Percentiles rank a stretch among this genome's conserved stretches.
Evolutionary conservation across 2,113 vertebrate genomes (phyloP).

Genomic region (Cyprinodon variegatus): DNA sequence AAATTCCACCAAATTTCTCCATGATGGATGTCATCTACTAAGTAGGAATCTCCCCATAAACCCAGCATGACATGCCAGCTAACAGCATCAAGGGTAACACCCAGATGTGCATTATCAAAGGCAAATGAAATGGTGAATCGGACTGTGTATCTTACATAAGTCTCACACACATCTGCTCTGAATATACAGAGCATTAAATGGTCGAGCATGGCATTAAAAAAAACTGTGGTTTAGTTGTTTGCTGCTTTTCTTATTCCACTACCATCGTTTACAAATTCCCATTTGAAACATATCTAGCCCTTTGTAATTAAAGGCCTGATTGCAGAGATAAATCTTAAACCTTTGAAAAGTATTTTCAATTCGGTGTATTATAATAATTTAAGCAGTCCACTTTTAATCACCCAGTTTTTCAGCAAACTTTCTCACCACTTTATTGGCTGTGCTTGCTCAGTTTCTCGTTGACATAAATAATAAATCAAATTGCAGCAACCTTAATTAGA

Average conservation of each 20-base stretch:
- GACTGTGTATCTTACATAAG: not conserved
- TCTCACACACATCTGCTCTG: not conserved
- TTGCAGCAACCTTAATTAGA: too few relatives aligned
- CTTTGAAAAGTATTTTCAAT: too few relatives aligned
- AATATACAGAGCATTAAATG: not conserved
- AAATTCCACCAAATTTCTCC: not conserved
- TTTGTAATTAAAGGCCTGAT: not conserved
- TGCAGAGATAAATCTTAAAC: not conserved
- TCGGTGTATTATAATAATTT: too few relatives aligned
- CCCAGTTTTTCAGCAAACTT: too few relatives aligned
- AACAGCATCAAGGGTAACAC: conserved; percentile 26
- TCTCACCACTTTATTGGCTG: too few relatives aligned
- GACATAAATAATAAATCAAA: too few relatives aligned
- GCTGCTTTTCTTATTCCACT: not conserved
- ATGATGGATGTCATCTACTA: conserved; percentile 30
- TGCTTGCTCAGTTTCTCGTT: too few relatives aligned
- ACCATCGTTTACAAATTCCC: not conserved
- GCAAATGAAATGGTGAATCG: not conserved
- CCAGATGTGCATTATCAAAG: conserved; percentile 13
- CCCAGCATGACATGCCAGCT: conserved; percentile 31
- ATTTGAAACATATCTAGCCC: not conserved
- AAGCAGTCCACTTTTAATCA: too few relatives aligned
- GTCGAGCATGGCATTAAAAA: conserved; percentile 1
- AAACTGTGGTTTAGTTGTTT: not conserved
- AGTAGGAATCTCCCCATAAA: conserved; percentile 45